Base-by-base conservation (phyloP, 92 coral and sea anemone species). In the Bergia sp. region DNA sequence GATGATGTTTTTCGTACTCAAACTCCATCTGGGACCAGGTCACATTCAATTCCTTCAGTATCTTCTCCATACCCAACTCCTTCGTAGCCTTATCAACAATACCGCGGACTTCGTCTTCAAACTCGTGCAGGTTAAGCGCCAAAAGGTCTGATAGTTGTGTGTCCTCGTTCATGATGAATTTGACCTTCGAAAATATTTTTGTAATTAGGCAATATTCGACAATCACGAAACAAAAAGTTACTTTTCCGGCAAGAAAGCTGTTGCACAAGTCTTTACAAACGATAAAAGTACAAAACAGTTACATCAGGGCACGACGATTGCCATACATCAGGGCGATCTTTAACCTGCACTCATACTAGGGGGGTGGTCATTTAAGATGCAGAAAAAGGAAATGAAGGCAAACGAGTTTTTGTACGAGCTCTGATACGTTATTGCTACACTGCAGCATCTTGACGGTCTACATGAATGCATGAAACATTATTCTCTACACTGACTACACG, bases 21-120 rank as follows among this genome's bases (percentile, higher is more conserved):
- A 97, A 97, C 82, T 97, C 98, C 99, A 97, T 97, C 90, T 96
- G 96, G 36, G 99, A 96, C 99, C 99, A 97, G 3, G 99, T 97
- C 65, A 94, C 97, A 89, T 97, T 93, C 81, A 97, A 91, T 80
- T 97, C 99, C 83, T 95, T 94, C 76, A 97, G 89, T 0, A 97
- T 95, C 64, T 97, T 97, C 87, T 97, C 99, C 99, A 97, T 97
- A 29, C 99, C 98, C 80, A 97, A 95, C 90, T 97, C 99, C 90
- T 97, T 97, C 36, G 99, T 96, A 67, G 99, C 99, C 82, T 97
- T 97, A 92, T 97, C 99, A 69, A 97, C 99, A 78, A 97, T 97
- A 57, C 98, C 98, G 1, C 99, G 98, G 16, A 95, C 99, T 71
- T 97, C 99, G 58, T 97, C 99, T 84, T 97, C 99, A 88, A 92